Percentiles rank a stretch among this genome's conserved stretches.
phyloP scores from a whole-genome alignment of 2,888 invertebrate species.

The Bellardia pandia region DNA sequence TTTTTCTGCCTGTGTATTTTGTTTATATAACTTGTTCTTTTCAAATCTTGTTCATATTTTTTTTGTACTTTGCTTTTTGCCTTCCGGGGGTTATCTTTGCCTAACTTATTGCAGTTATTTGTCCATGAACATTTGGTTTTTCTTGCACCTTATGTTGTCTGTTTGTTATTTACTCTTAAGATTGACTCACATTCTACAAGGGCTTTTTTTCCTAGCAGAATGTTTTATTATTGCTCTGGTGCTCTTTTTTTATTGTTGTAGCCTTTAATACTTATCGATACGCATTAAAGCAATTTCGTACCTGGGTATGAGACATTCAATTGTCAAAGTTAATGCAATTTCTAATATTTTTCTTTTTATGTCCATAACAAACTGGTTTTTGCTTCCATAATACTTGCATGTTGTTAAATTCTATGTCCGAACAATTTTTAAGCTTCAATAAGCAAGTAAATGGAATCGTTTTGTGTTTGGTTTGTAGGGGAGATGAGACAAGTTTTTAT shows the following conservation, averaged over 20 bases:
- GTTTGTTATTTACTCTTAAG: conserved; percentile 65
- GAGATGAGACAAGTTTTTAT: conserved; percentile 18
- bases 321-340: conserved; percentile 72
- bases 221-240: conserved; percentile 30
- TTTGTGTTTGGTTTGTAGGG: conserved; percentile 13
- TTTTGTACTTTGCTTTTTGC: conserved; percentile 42
- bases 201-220: conserved; percentile 1
- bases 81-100: conserved; percentile 64
- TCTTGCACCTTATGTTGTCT: conserved; percentile 68
- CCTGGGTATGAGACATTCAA: conserved; percentile 65
- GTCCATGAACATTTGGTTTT: conserved; percentile 68
- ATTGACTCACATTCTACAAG: conserved; percentile 37
- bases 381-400: conserved; percentile 17
- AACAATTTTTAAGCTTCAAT: conserved; percentile 68
- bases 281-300: conserved; percentile 46
- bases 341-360: conserved; percentile 50
- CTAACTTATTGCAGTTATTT: conserved; percentile 73
- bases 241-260: conserved; percentile 21
- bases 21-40: conserved; percentile 12
- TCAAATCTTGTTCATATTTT: background rate
- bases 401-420: conserved; percentile 58
- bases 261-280: conserved; percentile 54
- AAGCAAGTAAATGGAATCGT: conserved; percentile 65
- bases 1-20: conserved; percentile 37
- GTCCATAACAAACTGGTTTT: conserved; percentile 2